Evolutionary conservation across 2,797 vertebrate genomes (phyloP), one percentile per base, ranked within the genome.

Genomic region (Sibirionetta formosa): DNA sequence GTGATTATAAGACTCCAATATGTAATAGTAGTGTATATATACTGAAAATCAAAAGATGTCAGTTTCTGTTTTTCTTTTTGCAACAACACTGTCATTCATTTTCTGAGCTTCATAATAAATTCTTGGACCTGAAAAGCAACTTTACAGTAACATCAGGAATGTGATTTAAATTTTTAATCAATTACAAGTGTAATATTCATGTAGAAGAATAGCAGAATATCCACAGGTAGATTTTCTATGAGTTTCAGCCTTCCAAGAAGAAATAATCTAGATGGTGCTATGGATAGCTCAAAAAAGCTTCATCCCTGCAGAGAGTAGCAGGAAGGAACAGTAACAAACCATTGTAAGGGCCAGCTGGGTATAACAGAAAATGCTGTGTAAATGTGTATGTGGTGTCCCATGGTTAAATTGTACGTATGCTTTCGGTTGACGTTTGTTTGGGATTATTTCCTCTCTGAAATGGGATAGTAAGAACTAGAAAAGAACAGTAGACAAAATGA

Each of bases 21-120:
- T 51, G 20, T 65, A 80, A 57, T 57, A 69, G 33, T 56, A 77
- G 40, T 42, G 40, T 42, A 27, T 24, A 12, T 65, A 63, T 38
- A 40, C n/a, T 84, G 58, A 79, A 83, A 88, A 68, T 16, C 2
- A 11, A 31, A 79, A 79, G 63, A 64, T 61, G 36, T n/a, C 14
- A 18, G 9, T 89, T 92, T 42, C 17, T 81, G 16, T 46, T 75
- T 88, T 81, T 95, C 11, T 92, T 94, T 58, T 93, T 77, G 48
- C 60, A 94, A 73, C n/a, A 84, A 16, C 24, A 7, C 9, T 70
- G 11, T 44, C 1, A 11, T 68, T 86, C 48, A 24, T 94, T 88
- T 84, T 70, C 77, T 94, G 58, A 82, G 60, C 27, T 69, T 72
- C 20, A 9, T 91, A 83, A 77, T 22, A 92, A 64, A 64, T 79